Evolutionary conservation across 2,113 vertebrate species (phyloP).

Genomic region (Condylura cristata): DNA sequence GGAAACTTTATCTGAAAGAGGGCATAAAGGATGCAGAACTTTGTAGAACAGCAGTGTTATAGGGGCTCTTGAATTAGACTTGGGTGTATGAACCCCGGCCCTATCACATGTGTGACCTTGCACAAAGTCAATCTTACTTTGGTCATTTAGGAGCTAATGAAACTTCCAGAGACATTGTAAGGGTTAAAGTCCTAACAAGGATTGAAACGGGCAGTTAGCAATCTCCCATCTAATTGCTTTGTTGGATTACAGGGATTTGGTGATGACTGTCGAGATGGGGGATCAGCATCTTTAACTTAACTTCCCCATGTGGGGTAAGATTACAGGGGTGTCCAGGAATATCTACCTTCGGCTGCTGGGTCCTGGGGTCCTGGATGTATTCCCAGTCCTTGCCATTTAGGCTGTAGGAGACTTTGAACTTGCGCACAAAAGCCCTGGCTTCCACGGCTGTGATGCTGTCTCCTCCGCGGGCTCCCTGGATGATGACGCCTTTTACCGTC

Average conservation of each 20-base stretch:
- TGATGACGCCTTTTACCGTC: slow-evolving; percentile 94
- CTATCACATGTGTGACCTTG: no score
- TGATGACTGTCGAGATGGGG: not conserved
- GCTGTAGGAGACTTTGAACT: slow-evolving; percentile 97
- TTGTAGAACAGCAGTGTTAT: not conserved
- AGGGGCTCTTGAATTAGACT: not conserved
- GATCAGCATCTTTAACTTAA: not conserved
- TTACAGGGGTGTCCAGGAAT: not conserved
- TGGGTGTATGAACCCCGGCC: not conserved
- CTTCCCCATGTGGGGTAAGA: not conserved
- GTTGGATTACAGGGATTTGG: not conserved
- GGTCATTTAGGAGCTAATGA: not conserved
- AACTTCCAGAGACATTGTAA: not conserved
- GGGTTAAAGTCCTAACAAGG: not conserved
- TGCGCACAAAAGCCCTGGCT: slow-evolving; percentile 96
- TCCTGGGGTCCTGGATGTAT: slow-evolving; percentile 92
- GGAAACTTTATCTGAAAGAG: slow-evolving; percentile 50
- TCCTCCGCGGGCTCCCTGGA: slow-evolving; percentile 95
- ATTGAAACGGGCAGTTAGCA: not conserved
- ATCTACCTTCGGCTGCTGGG: slow-evolving; percentile 93
- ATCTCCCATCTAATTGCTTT: not conserved
- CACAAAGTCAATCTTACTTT: not conserved
- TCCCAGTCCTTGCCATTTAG: slow-evolving; percentile 95
- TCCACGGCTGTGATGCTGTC: slow-evolving; percentile 93
- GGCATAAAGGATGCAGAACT: not conserved